Base-by-base conservation (phyloP, 2,797 vertebrate genomes). In the Lacerta viridis region DNA sequence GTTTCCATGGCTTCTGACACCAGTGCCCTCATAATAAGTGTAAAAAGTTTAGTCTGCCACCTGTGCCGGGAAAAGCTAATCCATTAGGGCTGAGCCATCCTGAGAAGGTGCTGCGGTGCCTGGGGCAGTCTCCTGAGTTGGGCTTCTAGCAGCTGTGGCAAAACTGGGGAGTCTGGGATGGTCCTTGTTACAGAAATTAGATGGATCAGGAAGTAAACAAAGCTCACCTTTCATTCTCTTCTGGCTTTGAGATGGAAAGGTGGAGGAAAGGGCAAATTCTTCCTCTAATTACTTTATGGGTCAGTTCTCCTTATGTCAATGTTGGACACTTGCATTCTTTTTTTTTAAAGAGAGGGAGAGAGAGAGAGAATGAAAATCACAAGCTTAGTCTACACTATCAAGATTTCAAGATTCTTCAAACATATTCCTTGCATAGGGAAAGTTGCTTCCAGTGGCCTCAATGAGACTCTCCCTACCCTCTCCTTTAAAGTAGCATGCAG, bases 191-290 rank as follows among this genome's bases (percentile, higher is more conserved):
- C 98, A 97, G 97, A 98, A 98, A 98, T 98, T 98, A 98, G 98
- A 98, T 96, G 97, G 98, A 98, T 98, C 97, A 98, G 98, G 98
- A 98, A 98, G 97, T 98, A 98, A 99, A 99, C 97, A 98, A 97
- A 98, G 97, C 97, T 95, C 87, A 97, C 96, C 97, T 98, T 98
- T 98, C 98, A 98, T 98, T 97, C 98, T 97, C 97, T 97, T 96
- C 50, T 97, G 95, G 87, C 96, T 95, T 95, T 94, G 92, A 95
- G 95, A 95, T 94, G 93, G 88, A 95, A 95, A 94, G 96, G 95
- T 86, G 95, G 93, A 93, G 89, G 94, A 95, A 95, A 93, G 96
- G 97, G 96, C 96, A 95, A 97, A 98, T 98, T 98, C 98, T 97
- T 98, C 96, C 96, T 97, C 97, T 98, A 98, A 99, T 99, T 98